Base-by-base conservation (phyloP, 2,113 vertebrate species). In the Halcyon senegalensis region DNA sequence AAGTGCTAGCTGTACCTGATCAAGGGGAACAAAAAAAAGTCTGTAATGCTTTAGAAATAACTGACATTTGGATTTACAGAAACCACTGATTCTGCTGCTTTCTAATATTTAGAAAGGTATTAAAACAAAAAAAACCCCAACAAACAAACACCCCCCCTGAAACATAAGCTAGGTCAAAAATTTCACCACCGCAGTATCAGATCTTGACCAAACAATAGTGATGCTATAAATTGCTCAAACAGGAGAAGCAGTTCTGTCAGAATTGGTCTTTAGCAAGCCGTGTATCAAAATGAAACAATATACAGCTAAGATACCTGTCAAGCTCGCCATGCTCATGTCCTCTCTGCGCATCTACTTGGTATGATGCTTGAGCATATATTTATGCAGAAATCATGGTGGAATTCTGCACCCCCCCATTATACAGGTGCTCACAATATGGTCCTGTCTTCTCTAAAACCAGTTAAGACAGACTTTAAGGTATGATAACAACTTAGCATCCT, bases 41-140 rank as follows among this genome's bases (percentile, higher is more conserved):
- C 33, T 48, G 1, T 35, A 84, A 56, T 50, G 17, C 10, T 9
- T 30, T 43, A 80, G 58, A 81, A 95, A 80, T 74, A 94, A 66
- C 77, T 67, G 89, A 87, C 92, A 87, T 80, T 84, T 75, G 55
- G 62, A 90, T 93, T 95, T 96, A 85, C 74, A 69, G 69, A 85
- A 94, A 74, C 55, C 86, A 77, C 70, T 96, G 76, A 60, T 94
- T 89, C 90, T 90, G 74, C 55, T 90, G 84, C 76, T 95, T 92
- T 90, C 59, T 89, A 95, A 93, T 93, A 87, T 39, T 70, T 87
- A 85, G 88, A 90, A 88, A 78, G 4, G 2, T 79, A 56, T 60
- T 60, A 53, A 62, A 87, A 30, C 4, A 53, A 62, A 87, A n/a
- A 53, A 56, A 82, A 35, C 35, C 35, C 35, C 35, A n/a, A 4